Evolutionary conservation across 2,113 vertebrate genomes (phyloP).

Genomic region (Microtus oregoni): DNA sequence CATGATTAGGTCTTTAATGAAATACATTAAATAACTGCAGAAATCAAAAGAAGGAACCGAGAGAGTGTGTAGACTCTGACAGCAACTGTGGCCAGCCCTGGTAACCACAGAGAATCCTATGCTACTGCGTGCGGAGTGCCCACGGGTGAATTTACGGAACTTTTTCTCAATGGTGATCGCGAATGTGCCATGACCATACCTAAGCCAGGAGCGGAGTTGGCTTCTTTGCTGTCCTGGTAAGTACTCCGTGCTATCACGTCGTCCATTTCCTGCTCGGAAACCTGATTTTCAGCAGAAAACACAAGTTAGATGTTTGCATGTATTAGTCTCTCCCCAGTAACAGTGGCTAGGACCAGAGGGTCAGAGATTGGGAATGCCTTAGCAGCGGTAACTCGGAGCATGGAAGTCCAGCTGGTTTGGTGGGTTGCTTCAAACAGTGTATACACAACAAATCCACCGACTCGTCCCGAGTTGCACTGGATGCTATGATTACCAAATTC

Average conservation of each 20-base stretch:
- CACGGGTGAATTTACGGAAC: neutral
- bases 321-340: constrained; percentile 19
- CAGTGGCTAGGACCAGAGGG: neutral
- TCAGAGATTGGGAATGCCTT: neutral
- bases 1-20: constrained; percentile 43
- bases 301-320: constrained; percentile 64
- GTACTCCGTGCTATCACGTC: constrained; percentile 93
- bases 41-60: constrained; percentile 13
- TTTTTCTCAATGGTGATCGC: neutral
- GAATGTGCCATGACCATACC: constrained; percentile 87
- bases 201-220: constrained; percentile 85
- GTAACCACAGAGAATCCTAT: neutral
- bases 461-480: neutral
- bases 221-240: constrained; percentile 91
- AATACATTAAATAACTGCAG: constrained; percentile 32
- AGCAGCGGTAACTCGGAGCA: neutral
- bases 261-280: constrained; percentile 99
- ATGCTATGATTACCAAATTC: neutral
- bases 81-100: neutral
- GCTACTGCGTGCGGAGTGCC: fast-evolving
- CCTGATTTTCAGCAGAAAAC: constrained; percentile 84
- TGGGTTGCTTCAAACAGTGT: neutral
- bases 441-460: neutral
- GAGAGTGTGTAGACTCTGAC: neutral
- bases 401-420: neutral